Evolutionary conservation across 1,140 invertebrate species (phyloP).

Genomic region (Heliothis subflexa): DNA sequence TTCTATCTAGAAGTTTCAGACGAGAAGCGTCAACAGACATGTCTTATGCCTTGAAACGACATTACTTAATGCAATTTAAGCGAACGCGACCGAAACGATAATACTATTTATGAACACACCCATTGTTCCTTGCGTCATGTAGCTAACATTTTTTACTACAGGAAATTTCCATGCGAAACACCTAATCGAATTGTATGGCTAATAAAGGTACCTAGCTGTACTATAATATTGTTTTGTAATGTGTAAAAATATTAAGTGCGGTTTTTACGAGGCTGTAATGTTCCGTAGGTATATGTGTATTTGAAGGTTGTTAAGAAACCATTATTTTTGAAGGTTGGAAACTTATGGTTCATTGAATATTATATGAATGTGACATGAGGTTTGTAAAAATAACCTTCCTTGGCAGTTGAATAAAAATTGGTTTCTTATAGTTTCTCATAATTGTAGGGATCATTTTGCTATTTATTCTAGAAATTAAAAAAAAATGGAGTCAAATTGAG

Average conservation of each 20-base stretch:
- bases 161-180: slow-evolving; percentile 45
- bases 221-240: neutral
- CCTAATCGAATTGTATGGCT: slow-evolving; percentile 20
- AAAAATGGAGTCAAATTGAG: no score
- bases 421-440: no score
- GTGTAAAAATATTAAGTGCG: slow-evolving; percentile 2
- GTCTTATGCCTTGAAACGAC: neutral
- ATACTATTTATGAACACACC: slow-evolving; percentile 29
- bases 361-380: no score
- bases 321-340: no score
- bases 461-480: no score
- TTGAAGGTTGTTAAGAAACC: no score
- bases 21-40: neutral
- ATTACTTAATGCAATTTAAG: slow-evolving; percentile 19
- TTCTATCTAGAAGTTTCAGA: neutral
- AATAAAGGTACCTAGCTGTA: neutral
- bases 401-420: no score
- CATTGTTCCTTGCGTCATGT: slow-evolving; percentile 32
- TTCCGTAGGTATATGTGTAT: slow-evolving; percentile 1
- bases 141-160: slow-evolving; percentile 29
- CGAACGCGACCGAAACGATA: slow-evolving; percentile 41
- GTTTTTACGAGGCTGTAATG: neutral
- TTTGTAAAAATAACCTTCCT: no score
- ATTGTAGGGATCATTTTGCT: no score
- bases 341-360: no score